Evolutionary conservation across 1,140 invertebrate species (phyloP).

Genomic region (Magallana angulata): DNA sequence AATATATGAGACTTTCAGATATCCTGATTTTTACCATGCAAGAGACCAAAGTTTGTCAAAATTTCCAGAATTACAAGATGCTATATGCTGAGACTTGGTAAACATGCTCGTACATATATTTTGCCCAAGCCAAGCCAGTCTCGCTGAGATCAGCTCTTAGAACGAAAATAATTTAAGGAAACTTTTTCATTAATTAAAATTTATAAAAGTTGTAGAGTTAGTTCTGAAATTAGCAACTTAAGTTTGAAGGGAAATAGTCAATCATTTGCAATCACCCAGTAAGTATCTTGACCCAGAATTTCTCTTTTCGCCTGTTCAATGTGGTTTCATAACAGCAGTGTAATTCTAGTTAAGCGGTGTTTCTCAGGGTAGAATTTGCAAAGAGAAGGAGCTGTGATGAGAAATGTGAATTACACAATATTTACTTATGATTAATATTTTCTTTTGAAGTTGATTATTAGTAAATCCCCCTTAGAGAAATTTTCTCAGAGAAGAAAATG

Average conservation of each 20-base stretch:
- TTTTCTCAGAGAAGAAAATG: slow-evolving; percentile 29
- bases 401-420: background rate
- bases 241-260: background rate
- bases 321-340: background rate
- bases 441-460: slow-evolving; percentile 15
- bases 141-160: no score
- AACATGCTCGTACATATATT: no score
- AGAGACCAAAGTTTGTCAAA: no score
- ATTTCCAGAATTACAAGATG: no score
- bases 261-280: background rate
- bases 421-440: slow-evolving; percentile 13
- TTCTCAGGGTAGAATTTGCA: slow-evolving; percentile 5
- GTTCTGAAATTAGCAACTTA: background rate
- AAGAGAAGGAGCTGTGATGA: background rate
- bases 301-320: background rate
- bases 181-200: no score
- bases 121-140: no score
- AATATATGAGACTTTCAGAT: no score
- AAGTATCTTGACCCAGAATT: slow-evolving; percentile 2
- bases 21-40: no score
- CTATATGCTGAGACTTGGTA: no score
- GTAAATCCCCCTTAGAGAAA: background rate
- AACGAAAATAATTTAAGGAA: no score
- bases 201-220: background rate
- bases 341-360: background rate